Conservation (phyloP, 2,888 invertebrate species). For the Dendrolimus houi region DNA sequence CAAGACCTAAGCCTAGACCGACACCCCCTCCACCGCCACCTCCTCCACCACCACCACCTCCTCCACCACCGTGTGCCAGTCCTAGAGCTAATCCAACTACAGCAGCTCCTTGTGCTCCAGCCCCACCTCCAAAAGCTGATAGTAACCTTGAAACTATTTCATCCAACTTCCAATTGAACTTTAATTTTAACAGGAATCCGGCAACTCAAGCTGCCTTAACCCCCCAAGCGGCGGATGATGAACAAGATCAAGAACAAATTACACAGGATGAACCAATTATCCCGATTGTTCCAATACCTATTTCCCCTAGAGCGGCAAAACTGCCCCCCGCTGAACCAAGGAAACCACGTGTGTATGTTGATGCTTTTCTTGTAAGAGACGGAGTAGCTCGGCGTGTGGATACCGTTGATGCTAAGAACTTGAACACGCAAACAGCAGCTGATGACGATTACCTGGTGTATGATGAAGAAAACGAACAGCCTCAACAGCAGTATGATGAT, state of each 20-base stretch:
- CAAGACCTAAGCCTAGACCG: slow-evolving; percentile 31
- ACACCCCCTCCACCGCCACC: slow-evolving; percentile 28
- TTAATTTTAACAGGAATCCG: slow-evolving; percentile 55
- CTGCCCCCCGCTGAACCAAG: slow-evolving; percentile 45
- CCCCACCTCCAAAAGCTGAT: slow-evolving; percentile 36
- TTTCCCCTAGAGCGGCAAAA: slow-evolving; percentile 53
- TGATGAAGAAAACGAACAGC: slow-evolving; percentile 39
- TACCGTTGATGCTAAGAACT: slow-evolving; percentile 48
- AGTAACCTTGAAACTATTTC: slow-evolving; percentile 47
- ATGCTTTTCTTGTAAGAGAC: slow-evolving; percentile 60
- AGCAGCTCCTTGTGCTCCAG: slow-evolving; percentile 42
- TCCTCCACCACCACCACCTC: slow-evolving; percentile 38
- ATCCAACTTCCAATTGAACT: slow-evolving; percentile 57
- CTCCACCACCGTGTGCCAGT: slow-evolving; percentile 44
- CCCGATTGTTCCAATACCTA: slow-evolving; percentile 36
- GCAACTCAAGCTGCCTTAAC: slow-evolving; percentile 29
- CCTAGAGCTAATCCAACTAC: slow-evolving; percentile 56
- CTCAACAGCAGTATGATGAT: slow-evolving; percentile 42
- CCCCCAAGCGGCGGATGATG: slow-evolving; percentile 22
- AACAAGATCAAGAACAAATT: slow-evolving; percentile 15
- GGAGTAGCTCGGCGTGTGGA: slow-evolving; percentile 58
- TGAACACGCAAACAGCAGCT: slow-evolving; percentile 24
- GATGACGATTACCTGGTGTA: slow-evolving; percentile 48
- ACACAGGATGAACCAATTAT: slow-evolving; percentile 17
- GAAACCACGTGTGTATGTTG: slow-evolving; percentile 58